Evolutionary conservation across 2,888 invertebrate genomes (phyloP).

Genomic region (Tetropium fuscum): DNA sequence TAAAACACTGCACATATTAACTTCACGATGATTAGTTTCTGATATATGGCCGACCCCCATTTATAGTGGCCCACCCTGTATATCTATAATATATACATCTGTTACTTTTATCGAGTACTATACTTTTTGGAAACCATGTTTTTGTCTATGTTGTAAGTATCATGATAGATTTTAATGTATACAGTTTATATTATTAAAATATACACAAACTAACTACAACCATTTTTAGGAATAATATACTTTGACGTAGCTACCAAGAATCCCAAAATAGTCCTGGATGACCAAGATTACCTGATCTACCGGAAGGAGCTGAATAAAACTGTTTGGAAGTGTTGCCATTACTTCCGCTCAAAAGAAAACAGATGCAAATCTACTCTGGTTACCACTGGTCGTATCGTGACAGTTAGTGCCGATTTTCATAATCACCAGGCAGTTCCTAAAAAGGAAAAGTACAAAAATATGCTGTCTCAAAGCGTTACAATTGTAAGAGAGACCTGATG

Average conservation of each 20-base stretch:
- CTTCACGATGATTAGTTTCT: too few relatives aligned
- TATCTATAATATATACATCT: too few relatives aligned
- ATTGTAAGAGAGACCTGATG: slow-evolving; percentile 43
- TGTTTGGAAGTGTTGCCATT: slow-evolving; percentile 54
- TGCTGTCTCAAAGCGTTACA: slow-evolving; percentile 51
- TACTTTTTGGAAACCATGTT: too few relatives aligned
- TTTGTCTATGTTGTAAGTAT: too few relatives aligned
- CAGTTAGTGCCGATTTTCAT: slow-evolving; percentile 49
- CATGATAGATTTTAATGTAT: not conserved
- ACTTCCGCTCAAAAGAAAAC: slow-evolving; percentile 50
- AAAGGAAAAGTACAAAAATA: slow-evolving; percentile 48
- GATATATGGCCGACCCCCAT: too few relatives aligned
- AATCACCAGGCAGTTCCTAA: slow-evolving; percentile 47
- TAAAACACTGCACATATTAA: too few relatives aligned
- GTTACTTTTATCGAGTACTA: too few relatives aligned
- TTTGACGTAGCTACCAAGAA: slow-evolving; percentile 55
- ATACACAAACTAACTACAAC: not conserved
- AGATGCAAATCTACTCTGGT: slow-evolving; percentile 54
- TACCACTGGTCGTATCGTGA: slow-evolving; percentile 51
- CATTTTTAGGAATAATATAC: slow-evolving; percentile 51
- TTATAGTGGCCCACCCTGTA: too few relatives aligned
- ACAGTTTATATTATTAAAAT: not conserved
- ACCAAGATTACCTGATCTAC: slow-evolving; percentile 51
- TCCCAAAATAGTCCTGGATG: slow-evolving; percentile 54
- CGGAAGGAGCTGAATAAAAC: slow-evolving; percentile 51